A percentile compares a stretch with the other conserved stretches of the same genome.
These are phyloP conservation scores for Heliconius hermathena DNA, from an alignment of 1,140 invertebrate genomes.

Conservation along the genomic window DNA sequence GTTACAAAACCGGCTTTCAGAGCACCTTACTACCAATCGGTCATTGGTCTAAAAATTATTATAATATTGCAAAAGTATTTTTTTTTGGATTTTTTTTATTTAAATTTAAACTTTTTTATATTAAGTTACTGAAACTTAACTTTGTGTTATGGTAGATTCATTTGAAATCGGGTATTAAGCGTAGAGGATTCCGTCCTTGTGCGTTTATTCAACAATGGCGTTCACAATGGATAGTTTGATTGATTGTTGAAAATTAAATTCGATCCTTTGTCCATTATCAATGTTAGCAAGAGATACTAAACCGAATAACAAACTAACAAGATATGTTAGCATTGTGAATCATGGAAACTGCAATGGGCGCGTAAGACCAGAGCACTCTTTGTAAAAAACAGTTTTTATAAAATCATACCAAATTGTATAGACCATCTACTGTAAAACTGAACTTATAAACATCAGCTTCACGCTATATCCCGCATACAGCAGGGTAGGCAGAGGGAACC, in stretches of 20 bases:
- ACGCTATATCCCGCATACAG: too few relatives aligned
- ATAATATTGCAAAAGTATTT: slow-evolving; percentile 2
- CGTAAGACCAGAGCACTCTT: too few relatives aligned
- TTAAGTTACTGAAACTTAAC: not conserved
- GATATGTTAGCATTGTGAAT: not conserved
- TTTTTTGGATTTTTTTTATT: not conserved
- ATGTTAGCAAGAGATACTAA: not conserved
- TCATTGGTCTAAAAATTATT: slow-evolving; percentile 24
- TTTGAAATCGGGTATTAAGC: not conserved
- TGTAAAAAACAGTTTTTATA: not conserved
- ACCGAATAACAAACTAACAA: not conserved
- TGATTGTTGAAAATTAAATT: slow-evolving; percentile 37
- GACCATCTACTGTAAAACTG: too few relatives aligned
- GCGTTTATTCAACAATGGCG: slow-evolving; percentile 20
- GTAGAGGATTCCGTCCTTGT: slow-evolving; percentile 25
- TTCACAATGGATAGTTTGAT: slow-evolving; percentile 27
- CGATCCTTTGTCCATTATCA: slow-evolving; percentile 18
- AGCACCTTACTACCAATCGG: slow-evolving; percentile 25
- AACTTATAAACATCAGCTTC: too few relatives aligned
- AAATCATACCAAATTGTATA: not conserved
- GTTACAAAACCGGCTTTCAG: slow-evolving; percentile 27
- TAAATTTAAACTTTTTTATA: not conserved
- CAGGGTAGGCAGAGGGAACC: too few relatives aligned
- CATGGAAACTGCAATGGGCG: not conserved
- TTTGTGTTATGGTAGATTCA: not conserved